A percentile compares a stretch with the other conserved stretches of the same genome.
Evolutionary conservation across 2,113 vertebrate genomes (phyloP).

Genomic region (Dromaius novaehollandiae): DNA sequence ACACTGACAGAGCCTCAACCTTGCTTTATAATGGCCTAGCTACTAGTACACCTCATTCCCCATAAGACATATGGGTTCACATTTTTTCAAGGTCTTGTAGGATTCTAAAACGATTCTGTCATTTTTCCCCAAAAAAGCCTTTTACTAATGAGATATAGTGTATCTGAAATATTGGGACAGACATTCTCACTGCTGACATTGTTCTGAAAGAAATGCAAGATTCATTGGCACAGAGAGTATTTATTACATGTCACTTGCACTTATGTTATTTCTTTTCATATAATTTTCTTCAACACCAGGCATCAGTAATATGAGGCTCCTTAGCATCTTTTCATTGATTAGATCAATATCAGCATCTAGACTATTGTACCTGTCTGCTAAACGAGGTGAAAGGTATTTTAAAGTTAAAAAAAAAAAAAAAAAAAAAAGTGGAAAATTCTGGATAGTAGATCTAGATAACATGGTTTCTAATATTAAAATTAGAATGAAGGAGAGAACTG

Average conservation of each 20-base stretch:
- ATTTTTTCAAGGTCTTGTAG: neutral
- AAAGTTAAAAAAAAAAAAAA: neutral
- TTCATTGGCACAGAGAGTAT: conserved; percentile 38
- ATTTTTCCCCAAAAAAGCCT: neutral
- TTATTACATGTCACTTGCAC: conserved; percentile 58
- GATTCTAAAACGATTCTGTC: neutral
- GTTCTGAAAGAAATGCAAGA: conserved; percentile 16
- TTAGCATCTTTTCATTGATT: conserved; percentile 43
- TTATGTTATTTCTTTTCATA: neutral
- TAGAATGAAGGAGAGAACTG: neutral
- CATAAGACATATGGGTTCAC: neutral
- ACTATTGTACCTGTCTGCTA: neutral
- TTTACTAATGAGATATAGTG: conserved; percentile 11
- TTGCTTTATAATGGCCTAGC: neutral
- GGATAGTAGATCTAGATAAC: neutral
- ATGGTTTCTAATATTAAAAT: neutral
- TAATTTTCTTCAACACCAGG: neutral
- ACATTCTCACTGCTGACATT: conserved; percentile 2
- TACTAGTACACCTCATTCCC: neutral
- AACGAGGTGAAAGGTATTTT: neutral
- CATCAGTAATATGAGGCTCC: neutral
- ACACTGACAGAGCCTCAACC: neutral
- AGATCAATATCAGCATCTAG: conserved; percentile 37
- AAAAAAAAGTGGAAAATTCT: neutral
- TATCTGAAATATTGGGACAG: conserved; percentile 37